Evolutionary conservation across 2,888 invertebrate species (phyloP).

Genomic region (Agrochola macilenta): DNA sequence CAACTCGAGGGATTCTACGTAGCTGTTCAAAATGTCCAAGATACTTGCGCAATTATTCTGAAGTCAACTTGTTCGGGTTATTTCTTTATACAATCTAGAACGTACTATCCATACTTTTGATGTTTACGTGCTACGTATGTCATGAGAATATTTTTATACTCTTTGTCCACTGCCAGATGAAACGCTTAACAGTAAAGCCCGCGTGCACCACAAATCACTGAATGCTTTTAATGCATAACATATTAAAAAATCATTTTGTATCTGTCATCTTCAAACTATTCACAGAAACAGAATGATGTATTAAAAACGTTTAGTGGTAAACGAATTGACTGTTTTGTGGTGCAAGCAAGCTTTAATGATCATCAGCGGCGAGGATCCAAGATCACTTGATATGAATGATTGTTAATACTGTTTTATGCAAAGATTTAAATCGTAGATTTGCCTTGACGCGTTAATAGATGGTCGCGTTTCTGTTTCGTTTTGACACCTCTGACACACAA

Average conservation of each 20-base stretch:
- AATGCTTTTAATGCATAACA: neutral
- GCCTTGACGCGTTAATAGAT: no score
- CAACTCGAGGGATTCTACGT: constrained; percentile 41
- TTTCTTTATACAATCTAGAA: neutral
- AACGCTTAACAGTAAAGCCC: neutral
- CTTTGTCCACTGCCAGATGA: neutral
- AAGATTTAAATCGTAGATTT: no score
- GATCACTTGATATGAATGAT: neutral
- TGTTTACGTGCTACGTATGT: neutral
- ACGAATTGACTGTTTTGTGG: neutral
- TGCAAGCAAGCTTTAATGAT: neutral
- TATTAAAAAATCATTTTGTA: neutral
- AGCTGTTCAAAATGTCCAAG: constrained; percentile 28
- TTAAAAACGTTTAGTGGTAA: neutral
- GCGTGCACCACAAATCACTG: neutral
- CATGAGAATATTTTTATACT: neutral
- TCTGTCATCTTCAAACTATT: neutral
- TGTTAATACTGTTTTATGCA: neutral
- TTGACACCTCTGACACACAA: no score
- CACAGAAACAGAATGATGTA: neutral
- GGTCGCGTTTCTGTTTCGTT: no score
- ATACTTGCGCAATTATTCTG: constrained; percentile 33
- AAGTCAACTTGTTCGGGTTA: constrained; percentile 33
- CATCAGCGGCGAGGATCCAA: neutral
- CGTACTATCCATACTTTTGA: neutral